Base-by-base conservation (phyloP, 2,113 vertebrate species). In the Erpornis zantholeuca region DNA sequence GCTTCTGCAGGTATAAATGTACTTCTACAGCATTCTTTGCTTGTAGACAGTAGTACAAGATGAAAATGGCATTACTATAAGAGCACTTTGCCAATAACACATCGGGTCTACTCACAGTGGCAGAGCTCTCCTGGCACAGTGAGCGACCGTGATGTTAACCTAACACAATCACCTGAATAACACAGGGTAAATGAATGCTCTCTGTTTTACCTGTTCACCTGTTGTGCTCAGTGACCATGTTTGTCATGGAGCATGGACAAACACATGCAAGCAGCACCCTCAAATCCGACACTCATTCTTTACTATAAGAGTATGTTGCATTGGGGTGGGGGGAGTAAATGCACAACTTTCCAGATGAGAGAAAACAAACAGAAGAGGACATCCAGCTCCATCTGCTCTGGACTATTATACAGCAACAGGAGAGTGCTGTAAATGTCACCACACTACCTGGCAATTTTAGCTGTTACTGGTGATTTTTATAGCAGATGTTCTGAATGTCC, bases 361-460 rank as follows among this genome's bases (percentile, higher is more conserved):
- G 17, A 54, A 65, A 72, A 47, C 0, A 1, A 68, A 44, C 15
- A 0, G 0, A 4, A 73, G 24, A 53, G 17, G 24, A 56, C 13
- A 44, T n/a, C 31, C 57, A 61, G 70, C 36, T 60, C 31, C 19
- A 44, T 21, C 28, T 47, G 17, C 15, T 63, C 38, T 56, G 21
- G 54, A 27, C n/a, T 24, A 27, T 21, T 31, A 38, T 1, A 44
- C 24, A 57, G 3, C 6, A 63, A 70, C n/a, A 49, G 14, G 11
- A 42, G 27, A 0, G 0, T 31, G 9, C 44, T 40, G 53, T 38
- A 44, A 89, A 72, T 0, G 0, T 40, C 50, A 63, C 25, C 13
- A 5, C n/a, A 12, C 20, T 8, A 11, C 8, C n/a, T 19, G 13
- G 54, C 21, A 69, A 69, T 72, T 93, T 68, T 50, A 76, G 36